A percentile compares a stretch with the other conserved stretches of the same genome.
Conservation (phyloP, 2,888 invertebrate genomes). For the Drosophila nr. fundita region DNA sequence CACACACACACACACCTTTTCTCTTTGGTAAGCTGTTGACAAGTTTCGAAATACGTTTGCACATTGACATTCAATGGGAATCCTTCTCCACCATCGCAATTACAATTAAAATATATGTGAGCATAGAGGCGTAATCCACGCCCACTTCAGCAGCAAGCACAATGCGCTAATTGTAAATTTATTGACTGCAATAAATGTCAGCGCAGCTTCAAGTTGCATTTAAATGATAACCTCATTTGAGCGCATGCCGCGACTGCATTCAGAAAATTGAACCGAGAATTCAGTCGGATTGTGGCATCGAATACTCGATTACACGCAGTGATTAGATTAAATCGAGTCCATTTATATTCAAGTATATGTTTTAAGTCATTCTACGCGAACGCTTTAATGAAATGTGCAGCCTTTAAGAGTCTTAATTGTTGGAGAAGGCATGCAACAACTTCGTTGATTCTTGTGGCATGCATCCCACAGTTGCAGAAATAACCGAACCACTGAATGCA, state of each 20-base stretch:
- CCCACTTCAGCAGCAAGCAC: conserved; percentile 12
- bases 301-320: conserved; percentile 11
- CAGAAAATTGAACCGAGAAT: conserved; percentile 1
- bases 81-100: conserved; percentile 38
- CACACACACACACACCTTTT: conserved; percentile 18
- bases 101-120: conserved; percentile 40
- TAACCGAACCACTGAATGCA: conserved; percentile 24
- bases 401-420: neutral
- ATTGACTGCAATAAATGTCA: conserved; percentile 76
- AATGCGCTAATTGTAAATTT: conserved; percentile 68
- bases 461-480: conserved; percentile 7
- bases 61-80: conserved; percentile 48
- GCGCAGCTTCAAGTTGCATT: conserved; percentile 50
- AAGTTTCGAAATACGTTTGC: conserved; percentile 44
- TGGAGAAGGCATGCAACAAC: conserved; percentile 3
- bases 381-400: neutral
- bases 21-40: conserved; percentile 46
- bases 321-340: conserved; percentile 8
- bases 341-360: neutral
- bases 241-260: neutral
- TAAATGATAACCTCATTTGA: conserved; percentile 40
- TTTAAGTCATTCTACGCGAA: neutral
- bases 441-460: neutral
- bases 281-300: conserved; percentile 8
- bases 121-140: conserved; percentile 4